Base-by-base conservation (phyloP, 2,113 vertebrate genomes). In the Delphinus delphis region DNA sequence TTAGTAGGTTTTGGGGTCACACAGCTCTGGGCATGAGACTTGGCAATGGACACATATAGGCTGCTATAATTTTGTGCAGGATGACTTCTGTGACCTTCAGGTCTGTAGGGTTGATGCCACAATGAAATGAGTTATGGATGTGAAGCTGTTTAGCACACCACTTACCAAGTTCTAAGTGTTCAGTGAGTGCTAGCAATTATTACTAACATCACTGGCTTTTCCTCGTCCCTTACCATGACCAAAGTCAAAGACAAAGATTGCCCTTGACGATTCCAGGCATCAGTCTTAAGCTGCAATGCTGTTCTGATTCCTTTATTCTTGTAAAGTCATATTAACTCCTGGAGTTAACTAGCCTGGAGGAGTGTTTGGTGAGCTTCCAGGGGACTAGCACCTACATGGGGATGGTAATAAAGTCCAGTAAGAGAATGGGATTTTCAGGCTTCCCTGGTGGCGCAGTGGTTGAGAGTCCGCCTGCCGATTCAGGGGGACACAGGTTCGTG, bases 41-140 rank as follows among this genome's bases (percentile, higher is more conserved):
- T 20, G 0, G 33, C 8, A 25, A 28, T 53, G 60, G 36, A 74
- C 8, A 23, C 15, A 9, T 5, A 31, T 10, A 55, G 67, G 47
- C 20, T 23, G 33, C 25, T 31, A 8, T 33, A 12, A 58, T 8
- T 41, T 53, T 18, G 20, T 71, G 18, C 36, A 8, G 2, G 63
- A 17, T 70, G 33, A 44, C 21, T 81, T 70, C 63, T 25, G 20
- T 28, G 47, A 25, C 4, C 62, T 63, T 41, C 47, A 10, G 28
- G 13, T 44, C 28, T 2, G 36, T 25, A 25, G 14, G 3, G 3
- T 2, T 60, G 36, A n/a, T n/a, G 23, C 14, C 0, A 1, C 25
- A 21, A 20, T 13, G n/a, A 60, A 8, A 44, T n/a, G 65, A 25
- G 53, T n/a, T 47, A 23, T 31, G 28, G 28, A 6, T 33, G 20